These are phyloP conservation scores for Astreopora myriophthalma DNA, from an alignment of 64 coral and sea anemone genomes.

Conservation along the genomic window DNA sequence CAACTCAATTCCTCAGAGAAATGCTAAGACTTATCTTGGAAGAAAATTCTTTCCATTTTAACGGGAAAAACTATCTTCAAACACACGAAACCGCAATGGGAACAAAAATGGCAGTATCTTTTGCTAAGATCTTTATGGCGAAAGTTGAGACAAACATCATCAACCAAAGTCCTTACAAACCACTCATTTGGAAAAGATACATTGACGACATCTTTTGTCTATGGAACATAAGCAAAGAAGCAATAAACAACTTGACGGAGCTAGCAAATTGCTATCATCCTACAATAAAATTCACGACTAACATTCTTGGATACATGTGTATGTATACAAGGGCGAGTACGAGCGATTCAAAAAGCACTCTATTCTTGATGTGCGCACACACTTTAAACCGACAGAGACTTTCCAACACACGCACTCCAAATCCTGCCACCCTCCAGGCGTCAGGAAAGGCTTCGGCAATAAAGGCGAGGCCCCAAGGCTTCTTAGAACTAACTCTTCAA, in stretches of 20 bases:
- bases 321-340: not conserved
- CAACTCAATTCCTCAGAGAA: too few relatives aligned
- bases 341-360: not conserved
- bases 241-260: not conserved
- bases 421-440: too few relatives aligned
- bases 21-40: too few relatives aligned
- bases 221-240: not conserved
- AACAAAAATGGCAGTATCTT: slow-evolving; percentile 29
- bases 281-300: not conserved
- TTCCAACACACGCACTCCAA: not conserved
- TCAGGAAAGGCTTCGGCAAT: too few relatives aligned
- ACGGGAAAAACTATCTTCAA: too few relatives aligned
- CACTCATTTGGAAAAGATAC: not conserved
- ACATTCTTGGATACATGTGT: not conserved
- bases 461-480: too few relatives aligned
- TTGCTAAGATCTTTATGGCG: slow-evolving; percentile 25
- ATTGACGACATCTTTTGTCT: slow-evolving; percentile 4
- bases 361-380: not conserved
- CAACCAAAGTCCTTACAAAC: not conserved
- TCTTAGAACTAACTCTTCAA: too few relatives aligned
- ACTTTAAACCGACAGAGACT: not conserved
- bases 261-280: not conserved
- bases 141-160: not conserved
- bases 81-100: slow-evolving; percentile 21
- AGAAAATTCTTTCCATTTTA: too few relatives aligned